These are phyloP conservation scores for Caenorhabditis japonica DNA, from an alignment of 2,888 invertebrate species.

Conservation along the genomic window DNA sequence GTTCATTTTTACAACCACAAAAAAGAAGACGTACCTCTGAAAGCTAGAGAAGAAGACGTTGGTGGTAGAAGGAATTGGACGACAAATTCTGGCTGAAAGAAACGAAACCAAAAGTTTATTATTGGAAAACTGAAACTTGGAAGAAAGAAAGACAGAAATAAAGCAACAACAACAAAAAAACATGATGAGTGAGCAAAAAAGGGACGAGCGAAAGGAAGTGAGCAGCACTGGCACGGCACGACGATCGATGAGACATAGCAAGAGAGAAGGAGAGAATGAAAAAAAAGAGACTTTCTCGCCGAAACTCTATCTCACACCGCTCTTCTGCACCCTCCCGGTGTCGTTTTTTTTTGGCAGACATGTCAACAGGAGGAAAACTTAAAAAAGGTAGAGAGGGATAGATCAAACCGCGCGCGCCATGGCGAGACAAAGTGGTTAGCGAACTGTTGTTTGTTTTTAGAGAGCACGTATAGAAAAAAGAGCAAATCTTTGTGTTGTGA, in stretches of 20 bases:
- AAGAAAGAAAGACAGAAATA: background rate
- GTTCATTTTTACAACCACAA: too few relatives aligned
- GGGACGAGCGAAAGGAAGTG: background rate
- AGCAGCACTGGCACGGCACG: background rate
- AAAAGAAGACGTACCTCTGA: constrained; percentile 2
- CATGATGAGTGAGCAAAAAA: constrained; percentile 20
- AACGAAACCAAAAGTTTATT: background rate
- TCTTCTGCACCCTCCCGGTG: constrained; percentile 1
- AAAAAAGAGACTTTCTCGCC: background rate
- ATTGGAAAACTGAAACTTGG: background rate
- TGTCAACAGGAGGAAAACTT: constrained; percentile 13
- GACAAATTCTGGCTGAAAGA: constrained; percentile 11
- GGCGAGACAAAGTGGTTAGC: background rate
- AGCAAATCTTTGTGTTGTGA: too few relatives aligned
- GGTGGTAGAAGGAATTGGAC: background rate
- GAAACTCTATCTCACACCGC: constrained; percentile 25
- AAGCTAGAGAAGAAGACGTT: background rate
- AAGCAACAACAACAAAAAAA: constrained; percentile 1
- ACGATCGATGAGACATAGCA: constrained; percentile 11
- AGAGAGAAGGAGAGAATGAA: constrained; percentile 7
- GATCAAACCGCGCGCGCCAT: background rate
- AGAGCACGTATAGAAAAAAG: too few relatives aligned
- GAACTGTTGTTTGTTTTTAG: background rate
- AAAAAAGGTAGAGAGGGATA: background rate
- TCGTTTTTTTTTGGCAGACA: constrained; percentile 16